These are phyloP conservation scores for Aphelinus atriplicis DNA, from an alignment of 1,140 invertebrate genomes.

Conservation along the genomic window DNA sequence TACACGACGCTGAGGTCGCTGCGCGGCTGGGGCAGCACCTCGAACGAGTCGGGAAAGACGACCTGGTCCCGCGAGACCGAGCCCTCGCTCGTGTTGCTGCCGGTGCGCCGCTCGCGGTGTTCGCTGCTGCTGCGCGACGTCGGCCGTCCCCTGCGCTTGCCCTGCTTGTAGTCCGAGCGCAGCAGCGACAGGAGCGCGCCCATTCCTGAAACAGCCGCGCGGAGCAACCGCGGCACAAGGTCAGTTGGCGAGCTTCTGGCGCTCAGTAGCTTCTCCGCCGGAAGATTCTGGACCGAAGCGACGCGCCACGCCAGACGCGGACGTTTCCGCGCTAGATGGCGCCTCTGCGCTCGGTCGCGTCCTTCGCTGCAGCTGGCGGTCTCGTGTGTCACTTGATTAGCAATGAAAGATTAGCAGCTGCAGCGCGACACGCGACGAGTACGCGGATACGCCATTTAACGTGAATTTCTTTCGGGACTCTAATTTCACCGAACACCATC, in stretches of 20 bases:
- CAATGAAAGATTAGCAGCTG: too few relatives aligned
- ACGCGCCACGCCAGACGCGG: too few relatives aligned
- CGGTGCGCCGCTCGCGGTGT: conserved; percentile 19
- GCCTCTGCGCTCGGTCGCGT: too few relatives aligned
- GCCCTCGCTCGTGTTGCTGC: conserved; percentile 40
- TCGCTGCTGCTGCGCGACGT: conserved; percentile 31
- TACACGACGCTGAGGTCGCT: conserved; percentile 57
- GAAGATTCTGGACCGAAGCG: background rate
- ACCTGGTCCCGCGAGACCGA: conserved; percentile 55
- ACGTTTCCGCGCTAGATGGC: too few relatives aligned
- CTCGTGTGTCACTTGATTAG: too few relatives aligned
- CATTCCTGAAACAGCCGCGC: conserved; percentile 60
- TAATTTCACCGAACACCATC: too few relatives aligned
- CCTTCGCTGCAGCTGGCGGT: too few relatives aligned
- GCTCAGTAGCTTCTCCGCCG: too few relatives aligned
- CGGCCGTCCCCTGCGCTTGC: conserved; percentile 22
- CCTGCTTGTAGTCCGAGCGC: conserved; percentile 58
- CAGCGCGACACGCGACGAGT: too few relatives aligned
- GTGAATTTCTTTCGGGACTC: too few relatives aligned
- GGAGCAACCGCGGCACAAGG: background rate
- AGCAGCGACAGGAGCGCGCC: conserved; percentile 58
- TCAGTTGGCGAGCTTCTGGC: conserved; percentile 4
- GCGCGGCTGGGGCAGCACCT: conserved; percentile 60
- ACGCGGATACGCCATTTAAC: too few relatives aligned
- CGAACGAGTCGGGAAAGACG: conserved; percentile 64